Evolutionary conservation across 2,888 invertebrate genomes (phyloP), one percentile per base, ranked within the genome.

Genomic region (Mechanitis messenoides): DNA sequence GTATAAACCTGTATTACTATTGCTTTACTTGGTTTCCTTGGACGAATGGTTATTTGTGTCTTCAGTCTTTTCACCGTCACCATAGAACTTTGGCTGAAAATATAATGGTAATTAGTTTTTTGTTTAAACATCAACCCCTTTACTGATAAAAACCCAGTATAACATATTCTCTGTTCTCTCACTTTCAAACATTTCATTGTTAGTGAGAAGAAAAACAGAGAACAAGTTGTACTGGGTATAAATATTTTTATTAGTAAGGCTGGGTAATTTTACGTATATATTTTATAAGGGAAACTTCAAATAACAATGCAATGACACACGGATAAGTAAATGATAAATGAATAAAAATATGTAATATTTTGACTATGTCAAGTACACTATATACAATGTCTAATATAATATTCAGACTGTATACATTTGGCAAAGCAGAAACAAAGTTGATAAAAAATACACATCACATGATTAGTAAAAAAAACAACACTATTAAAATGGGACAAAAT

Each of bases 11-110:
- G 65, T 67, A 65, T 70, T 63, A 69, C 55, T 64, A 59, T 59
- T 67, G 69, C 68, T 77, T 86, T 83, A 86, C 78, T 87, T 85
- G 72, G 81, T 77, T 70, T 88, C 90, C 85, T 90, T 90, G 87
- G 88, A 88, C 85, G 88, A 84, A 84, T 87, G 85, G 71, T 89
- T 90, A 83, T 87, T 89, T 77, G 84, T 87, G 72, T 92, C 91
- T 79, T 92, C 92, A 87, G 90, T 89, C 90, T 92, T 92, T 79
- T 92, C 92, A 78, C 90, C 91, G 82, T 92, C 92, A 78, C 91
- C 90, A 78, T 93, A 93, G 84, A 93, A 93, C 84, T 92, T 93
- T 77, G 93, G 92, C 92, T 92, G 89, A 56, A 80, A 91, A 74
- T 71, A 68, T 70, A 58, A 63, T 33, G 60, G 20, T 20, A 31